Evolutionary conservation across 2,113 vertebrate species (phyloP).

Genomic region (Antechinus stuartii): DNA sequence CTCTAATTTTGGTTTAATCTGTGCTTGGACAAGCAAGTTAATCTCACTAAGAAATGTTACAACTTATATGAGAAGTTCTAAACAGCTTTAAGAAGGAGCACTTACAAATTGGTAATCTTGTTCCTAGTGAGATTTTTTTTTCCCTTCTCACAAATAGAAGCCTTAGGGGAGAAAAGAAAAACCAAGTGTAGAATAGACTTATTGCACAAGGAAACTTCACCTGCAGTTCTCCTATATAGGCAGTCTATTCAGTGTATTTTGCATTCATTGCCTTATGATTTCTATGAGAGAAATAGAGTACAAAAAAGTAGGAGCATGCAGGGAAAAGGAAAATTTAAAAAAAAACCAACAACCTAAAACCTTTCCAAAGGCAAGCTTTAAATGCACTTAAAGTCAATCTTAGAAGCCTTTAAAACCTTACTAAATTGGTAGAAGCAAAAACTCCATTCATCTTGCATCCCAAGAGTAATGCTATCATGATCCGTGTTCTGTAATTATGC

Average conservation of each 20-base stretch:
- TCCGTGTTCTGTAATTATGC: neutral
- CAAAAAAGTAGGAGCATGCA: neutral
- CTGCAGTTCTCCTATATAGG: neutral
- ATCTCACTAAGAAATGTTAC: neutral
- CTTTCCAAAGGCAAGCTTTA: constrained; percentile 35
- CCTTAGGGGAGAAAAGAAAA: constrained; percentile 2
- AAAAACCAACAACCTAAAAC: neutral
- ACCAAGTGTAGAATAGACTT: neutral
- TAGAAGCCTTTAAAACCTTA: constrained; percentile 5
- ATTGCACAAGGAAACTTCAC: too few species aligned
- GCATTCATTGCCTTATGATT: neutral
- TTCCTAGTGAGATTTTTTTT: neutral
- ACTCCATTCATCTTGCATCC: constrained; percentile 19
- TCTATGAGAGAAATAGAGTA: neutral
- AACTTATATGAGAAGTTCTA: neutral
- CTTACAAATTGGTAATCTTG: neutral
- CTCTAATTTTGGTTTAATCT: neutral
- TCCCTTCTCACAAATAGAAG: neutral
- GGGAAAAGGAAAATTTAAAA: neutral
- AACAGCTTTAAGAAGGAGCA: neutral
- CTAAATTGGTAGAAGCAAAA: constrained; percentile 17
- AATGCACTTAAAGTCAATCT: neutral
- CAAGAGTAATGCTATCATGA: neutral
- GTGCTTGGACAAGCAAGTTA: neutral
- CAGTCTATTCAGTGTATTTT: neutral